Conservation (phyloP, 1,140 invertebrate genomes). For the Scaptomyza graminum region DNA sequence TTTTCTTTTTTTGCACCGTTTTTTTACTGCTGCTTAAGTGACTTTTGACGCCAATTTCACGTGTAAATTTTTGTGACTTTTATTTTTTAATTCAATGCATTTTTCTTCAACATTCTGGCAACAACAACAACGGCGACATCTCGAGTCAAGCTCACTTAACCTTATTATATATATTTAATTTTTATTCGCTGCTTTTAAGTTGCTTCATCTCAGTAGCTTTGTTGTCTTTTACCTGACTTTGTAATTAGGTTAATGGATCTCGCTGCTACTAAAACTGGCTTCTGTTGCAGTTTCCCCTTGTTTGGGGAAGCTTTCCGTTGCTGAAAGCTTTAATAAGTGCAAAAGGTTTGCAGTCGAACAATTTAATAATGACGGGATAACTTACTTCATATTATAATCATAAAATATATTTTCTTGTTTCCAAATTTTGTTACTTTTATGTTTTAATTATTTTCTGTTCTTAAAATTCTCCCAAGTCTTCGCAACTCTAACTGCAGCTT, state of each 20-base stretch:
- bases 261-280: too few species aligned
- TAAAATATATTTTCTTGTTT: too few species aligned
- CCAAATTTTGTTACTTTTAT: too few species aligned
- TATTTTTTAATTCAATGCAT: conserved; percentile 41
- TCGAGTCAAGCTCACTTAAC: conserved; percentile 61
- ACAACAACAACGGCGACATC: conserved; percentile 3
- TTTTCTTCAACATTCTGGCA: conserved; percentile 36
- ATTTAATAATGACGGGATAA: too few species aligned
- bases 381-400: too few species aligned
- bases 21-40: not conserved
- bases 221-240: conserved; percentile 55
- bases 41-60: conserved; percentile 39
- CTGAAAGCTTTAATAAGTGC: conserved; percentile 9
- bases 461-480: too few species aligned
- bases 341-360: not conserved
- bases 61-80: conserved; percentile 14
- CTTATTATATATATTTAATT: conserved; percentile 36
- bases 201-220: conserved; percentile 29
- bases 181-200: conserved; percentile 21
- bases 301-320: conserved; percentile 4
- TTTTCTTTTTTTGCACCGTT: not conserved
- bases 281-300: too few species aligned
- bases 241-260: conserved; percentile 78
- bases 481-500: not conserved
- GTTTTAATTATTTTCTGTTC: too few species aligned